Base-by-base conservation (phyloP, 1,140 invertebrate species). In the Ostrea denselamellosa region DNA sequence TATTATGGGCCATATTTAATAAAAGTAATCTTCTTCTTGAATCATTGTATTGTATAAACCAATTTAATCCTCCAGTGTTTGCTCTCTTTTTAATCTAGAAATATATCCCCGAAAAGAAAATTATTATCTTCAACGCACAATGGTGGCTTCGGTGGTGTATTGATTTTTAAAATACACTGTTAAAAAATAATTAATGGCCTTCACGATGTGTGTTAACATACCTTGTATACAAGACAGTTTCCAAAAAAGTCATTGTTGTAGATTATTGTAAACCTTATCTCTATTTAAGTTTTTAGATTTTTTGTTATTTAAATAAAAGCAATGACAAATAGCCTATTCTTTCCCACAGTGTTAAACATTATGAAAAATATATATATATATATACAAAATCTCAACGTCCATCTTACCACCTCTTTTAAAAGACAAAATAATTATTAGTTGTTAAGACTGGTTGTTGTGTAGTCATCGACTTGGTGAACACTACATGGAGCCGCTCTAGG, bases 151-250 rank as follows among this genome's bases (percentile, higher is more conserved):
- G 68, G 25, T 77, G 25, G 68, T 28, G 28, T 77, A 77, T 77
- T 77, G 68, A 77, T 77, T 77, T 77, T 71, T 34, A 77, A 77
- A 77, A 28, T 25, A 77, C 68, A 28, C 28, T 34, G 22, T 28
- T 34, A 77, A 77, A 22, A 71, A 77, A 77, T 77, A 77, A 77
- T 77, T 77, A 77, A 77, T 77, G 25, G 68, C 28, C 68, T 28
- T 25, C 28, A 10, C 68, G 68, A 77, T 77, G 25, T 28, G 28
- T 77, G 25, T 77, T 25, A 77, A 77, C 25, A 77, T 77, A 34
- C 9, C 17, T 25, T 77, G 9, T 28, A 77, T 8, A 28, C 68
- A 12, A 44, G 68, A 12, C 9, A 0, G 25, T 28, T 68, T n/a
- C 9, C 25, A 71, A 22, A 25, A 25, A 77, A 8, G 7, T 77